Percentiles rank a stretch among this genome's conserved stretches.
Evolutionary conservation across 2,113 vertebrate species (phyloP).

Genomic region (Sinocyclocheilus maitianheensis): DNA sequence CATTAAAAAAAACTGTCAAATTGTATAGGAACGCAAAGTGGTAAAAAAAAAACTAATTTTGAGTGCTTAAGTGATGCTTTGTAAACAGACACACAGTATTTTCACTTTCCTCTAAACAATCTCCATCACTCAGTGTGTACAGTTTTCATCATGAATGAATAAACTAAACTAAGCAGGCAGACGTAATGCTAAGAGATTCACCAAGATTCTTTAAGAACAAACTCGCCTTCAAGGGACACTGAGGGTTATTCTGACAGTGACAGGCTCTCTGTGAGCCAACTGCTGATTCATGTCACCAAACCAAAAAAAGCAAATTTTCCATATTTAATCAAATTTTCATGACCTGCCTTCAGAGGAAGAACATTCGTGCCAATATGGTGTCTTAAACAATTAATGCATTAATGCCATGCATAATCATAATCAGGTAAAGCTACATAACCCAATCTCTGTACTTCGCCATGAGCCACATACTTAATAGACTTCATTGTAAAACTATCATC

Average conservation of each 20-base stretch:
- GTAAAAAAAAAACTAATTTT: background rate
- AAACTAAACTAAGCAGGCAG: constrained; percentile 27
- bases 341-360: constrained; percentile 17
- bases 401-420: background rate
- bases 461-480: background rate
- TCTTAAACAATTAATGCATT: background rate
- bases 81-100: background rate
- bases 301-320: background rate
- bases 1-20: background rate
- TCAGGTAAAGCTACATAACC: constrained; percentile 5
- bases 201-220: constrained; percentile 15
- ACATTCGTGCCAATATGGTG: background rate
- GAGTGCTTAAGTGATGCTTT: background rate
- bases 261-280: background rate
- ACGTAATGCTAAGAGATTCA: constrained; percentile 14
- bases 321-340: background rate
- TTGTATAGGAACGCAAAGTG: background rate
- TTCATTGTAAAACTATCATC: background rate
- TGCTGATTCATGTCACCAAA: constrained; percentile 32
- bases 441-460: background rate
- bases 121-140: background rate
- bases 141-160: constrained; percentile 9
- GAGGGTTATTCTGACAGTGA: background rate
- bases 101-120: background rate
- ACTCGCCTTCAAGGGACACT: constrained; percentile 25